These are phyloP conservation scores for Scaptomyza cyrtandrae DNA, from an alignment of 2,888 invertebrate genomes.

Conservation along the genomic window DNA sequence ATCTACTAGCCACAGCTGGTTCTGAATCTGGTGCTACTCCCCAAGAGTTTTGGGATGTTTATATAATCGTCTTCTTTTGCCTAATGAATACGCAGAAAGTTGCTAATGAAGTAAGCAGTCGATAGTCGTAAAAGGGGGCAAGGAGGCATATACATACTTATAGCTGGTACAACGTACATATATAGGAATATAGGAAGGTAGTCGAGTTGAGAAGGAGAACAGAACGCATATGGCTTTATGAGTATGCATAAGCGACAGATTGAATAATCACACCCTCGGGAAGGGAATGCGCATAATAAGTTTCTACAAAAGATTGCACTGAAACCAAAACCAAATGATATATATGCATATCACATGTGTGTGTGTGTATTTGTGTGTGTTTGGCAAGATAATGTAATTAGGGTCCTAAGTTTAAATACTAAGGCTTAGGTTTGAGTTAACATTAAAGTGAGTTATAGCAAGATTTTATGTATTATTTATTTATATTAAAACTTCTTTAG, in stretches of 20 bases:
- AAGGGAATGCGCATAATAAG: conserved; percentile 31
- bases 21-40: conserved; percentile 18
- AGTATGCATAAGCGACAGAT: conserved; percentile 62
- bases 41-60: conserved; percentile 27
- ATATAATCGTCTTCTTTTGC: conserved; percentile 23
- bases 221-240: conserved; percentile 38
- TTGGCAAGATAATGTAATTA: conserved; percentile 9
- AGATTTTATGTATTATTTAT: not conserved
- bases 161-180: conserved; percentile 29
- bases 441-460: not conserved
- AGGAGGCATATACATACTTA: conserved; percentile 7
- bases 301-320: conserved; percentile 36
- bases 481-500: not conserved
- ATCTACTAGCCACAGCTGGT: conserved; percentile 72
- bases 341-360: not conserved
- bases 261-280: conserved; percentile 71
- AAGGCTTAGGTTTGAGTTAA: not conserved
- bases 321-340: conserved; percentile 26
- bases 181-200: conserved; percentile 53
- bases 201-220: not conserved
- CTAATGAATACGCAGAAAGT: conserved; percentile 80
- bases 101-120: conserved; percentile 75
- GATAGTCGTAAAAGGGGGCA: conserved; percentile 21
- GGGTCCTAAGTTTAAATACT: conserved; percentile 1
- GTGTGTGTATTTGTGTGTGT: conserved; percentile 2